Conservation (phyloP, 2,797 vertebrate species). For the Orestias chungarensis region DNA sequence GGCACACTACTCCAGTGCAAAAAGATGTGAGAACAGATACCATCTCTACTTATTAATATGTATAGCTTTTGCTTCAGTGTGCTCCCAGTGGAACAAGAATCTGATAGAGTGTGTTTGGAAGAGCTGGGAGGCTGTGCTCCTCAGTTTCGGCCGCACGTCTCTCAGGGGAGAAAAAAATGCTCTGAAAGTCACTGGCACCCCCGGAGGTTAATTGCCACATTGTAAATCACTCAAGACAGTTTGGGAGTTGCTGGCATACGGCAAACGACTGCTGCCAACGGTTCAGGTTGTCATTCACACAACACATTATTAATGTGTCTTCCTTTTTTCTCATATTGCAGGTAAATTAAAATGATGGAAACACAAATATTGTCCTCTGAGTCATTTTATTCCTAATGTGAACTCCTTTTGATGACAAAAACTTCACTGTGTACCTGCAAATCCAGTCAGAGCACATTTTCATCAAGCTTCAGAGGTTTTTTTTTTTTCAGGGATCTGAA, state of each 20-base stretch:
- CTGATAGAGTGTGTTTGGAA: constrained; percentile 25
- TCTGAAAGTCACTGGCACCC: constrained; percentile 51
- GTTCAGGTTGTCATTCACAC: constrained; percentile 14
- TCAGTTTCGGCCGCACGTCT: constrained; percentile 15
- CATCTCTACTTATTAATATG: constrained; percentile 61
- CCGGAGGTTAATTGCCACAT: constrained; percentile 62
- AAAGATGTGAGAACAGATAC: constrained; percentile 35
- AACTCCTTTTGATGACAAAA: neutral
- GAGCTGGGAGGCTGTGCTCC: constrained; percentile 41
- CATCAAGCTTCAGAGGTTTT: constrained; percentile 10
- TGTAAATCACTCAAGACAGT: constrained; percentile 63
- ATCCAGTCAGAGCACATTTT: constrained; percentile 11
- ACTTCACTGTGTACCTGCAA: neutral
- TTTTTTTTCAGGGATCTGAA: constrained; percentile 15
- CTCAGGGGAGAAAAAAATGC: constrained; percentile 33
- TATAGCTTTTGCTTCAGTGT: constrained; percentile 40
- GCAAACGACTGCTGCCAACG: neutral
- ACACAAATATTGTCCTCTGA: neutral
- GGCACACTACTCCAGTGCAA: constrained; percentile 17
- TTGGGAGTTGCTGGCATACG: constrained; percentile 21
- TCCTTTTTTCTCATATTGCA: constrained; percentile 4
- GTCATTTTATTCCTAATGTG: constrained; percentile 9
- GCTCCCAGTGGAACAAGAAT: constrained; percentile 47
- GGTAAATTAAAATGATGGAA: neutral
- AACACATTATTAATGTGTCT: neutral